Evolutionary conservation across 2,888 invertebrate genomes (phyloP).

Genomic region (Coleophora flavipennella): DNA sequence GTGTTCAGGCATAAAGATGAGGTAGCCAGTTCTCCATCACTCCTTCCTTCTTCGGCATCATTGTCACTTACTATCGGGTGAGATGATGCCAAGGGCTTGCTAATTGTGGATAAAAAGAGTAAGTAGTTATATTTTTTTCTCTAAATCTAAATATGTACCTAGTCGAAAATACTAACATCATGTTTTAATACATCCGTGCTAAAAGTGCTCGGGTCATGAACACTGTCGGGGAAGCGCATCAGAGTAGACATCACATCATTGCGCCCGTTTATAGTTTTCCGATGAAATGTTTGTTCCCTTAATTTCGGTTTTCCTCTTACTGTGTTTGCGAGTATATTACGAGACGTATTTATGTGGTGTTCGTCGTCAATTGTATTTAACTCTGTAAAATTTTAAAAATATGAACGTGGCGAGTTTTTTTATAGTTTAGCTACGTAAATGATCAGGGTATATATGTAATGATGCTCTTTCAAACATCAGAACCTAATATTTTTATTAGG

Average conservation of each 20-base stretch:
- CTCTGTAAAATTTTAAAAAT: no score
- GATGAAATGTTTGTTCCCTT: background rate
- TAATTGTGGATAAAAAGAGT: background rate
- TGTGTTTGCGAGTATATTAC: background rate
- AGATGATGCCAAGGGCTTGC: background rate
- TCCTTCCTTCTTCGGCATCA: no score
- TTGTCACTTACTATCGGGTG: background rate
- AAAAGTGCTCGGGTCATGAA: constrained; percentile 46
- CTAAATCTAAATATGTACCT: background rate
- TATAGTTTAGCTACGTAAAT: no score
- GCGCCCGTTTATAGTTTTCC: background rate
- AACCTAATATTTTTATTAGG: no score
- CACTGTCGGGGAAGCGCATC: constrained; percentile 25
- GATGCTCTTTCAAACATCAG: no score
- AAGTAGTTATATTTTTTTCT: background rate
- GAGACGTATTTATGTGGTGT: background rate
- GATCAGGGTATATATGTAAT: no score
- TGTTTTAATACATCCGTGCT: constrained; percentile 46
- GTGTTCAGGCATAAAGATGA: no score
- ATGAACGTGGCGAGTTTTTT: no score
- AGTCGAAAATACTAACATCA: constrained; percentile 33
- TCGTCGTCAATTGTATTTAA: background rate
- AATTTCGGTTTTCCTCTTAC: background rate
- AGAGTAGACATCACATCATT: constrained; percentile 10
- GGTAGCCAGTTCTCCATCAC: no score